Conservation (phyloP, 2,113 vertebrate genomes). For the Oryzias celebensis region DNA sequence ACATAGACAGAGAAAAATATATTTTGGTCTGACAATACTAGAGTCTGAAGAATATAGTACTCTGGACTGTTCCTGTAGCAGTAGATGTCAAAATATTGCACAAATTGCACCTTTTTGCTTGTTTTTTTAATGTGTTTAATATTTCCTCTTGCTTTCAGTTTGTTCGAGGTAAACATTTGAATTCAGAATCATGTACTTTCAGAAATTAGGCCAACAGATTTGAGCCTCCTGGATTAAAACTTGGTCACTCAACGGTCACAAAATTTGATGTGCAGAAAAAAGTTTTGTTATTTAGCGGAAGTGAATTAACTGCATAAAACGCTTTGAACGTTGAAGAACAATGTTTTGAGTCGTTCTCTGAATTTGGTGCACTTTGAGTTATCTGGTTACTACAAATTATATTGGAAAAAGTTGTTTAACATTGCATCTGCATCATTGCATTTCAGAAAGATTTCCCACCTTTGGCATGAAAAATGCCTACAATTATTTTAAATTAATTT, state of each 20-base stretch:
- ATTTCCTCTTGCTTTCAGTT: slow-evolving; percentile 40
- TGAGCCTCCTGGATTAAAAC: slow-evolving; percentile 26
- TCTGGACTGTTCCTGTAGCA: slow-evolving; percentile 58
- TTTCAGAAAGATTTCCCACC: no score
- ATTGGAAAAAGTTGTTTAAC: no score
- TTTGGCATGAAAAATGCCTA: no score
- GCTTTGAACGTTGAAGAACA: slow-evolving; percentile 25
- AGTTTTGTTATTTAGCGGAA: slow-evolving; percentile 29
- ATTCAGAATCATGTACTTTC: slow-evolving; percentile 30
- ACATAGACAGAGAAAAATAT: slow-evolving; percentile 21
- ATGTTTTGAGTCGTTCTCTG: slow-evolving; percentile 27
- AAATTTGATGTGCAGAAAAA: slow-evolving; percentile 30
- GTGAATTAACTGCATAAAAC: slow-evolving; percentile 43
- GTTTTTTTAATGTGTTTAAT: slow-evolving; percentile 48
- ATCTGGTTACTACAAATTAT: no score
- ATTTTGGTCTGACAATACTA: slow-evolving; percentile 44
- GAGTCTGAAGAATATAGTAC: slow-evolving; percentile 54
- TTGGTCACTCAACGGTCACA: neutral
- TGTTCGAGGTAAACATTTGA: slow-evolving; percentile 48
- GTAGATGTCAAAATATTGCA: slow-evolving; percentile 59
- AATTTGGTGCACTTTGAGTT: no score
- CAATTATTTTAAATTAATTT: no score
- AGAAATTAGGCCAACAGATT: slow-evolving; percentile 14
- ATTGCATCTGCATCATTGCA: no score
- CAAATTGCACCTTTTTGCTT: slow-evolving; percentile 68